Percentiles rank a stretch among this genome's conserved stretches.
Evolutionary conservation across 2,888 invertebrate genomes (phyloP).

Genomic region (Timema cristinae): DNA sequence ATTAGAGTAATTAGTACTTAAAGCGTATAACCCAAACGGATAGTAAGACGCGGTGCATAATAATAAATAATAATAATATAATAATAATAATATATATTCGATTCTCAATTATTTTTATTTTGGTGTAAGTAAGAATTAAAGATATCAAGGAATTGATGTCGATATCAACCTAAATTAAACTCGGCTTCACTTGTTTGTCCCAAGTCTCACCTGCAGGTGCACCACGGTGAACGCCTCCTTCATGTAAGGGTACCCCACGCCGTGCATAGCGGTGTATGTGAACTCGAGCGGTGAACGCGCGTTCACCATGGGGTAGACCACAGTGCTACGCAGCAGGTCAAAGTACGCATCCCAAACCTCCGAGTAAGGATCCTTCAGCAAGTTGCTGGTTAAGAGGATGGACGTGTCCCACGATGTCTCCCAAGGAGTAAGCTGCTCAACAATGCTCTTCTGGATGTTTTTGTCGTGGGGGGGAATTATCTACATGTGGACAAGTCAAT

Average conservation of each 20-base stretch:
- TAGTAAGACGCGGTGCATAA: no score
- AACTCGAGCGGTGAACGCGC: slow-evolving; percentile 57
- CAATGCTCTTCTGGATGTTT: slow-evolving; percentile 74
- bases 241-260: slow-evolving; percentile 83
- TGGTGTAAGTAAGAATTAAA: no score
- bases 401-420: slow-evolving; percentile 73
- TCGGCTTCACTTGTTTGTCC: no score
- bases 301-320: slow-evolving; percentile 56
- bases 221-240: slow-evolving; percentile 59
- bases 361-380: slow-evolving; percentile 65
- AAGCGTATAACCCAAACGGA: no score
- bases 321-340: slow-evolving; percentile 51
- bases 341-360: slow-evolving; percentile 68
- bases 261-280: slow-evolving; percentile 97
- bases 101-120: not conserved
- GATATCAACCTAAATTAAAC: no score
- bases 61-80: not conserved
- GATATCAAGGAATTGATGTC: no score
- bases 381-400: slow-evolving; percentile 50
- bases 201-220: no score
- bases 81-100: not conserved
- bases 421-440: slow-evolving; percentile 71
- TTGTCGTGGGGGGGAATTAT: slow-evolving; percentile 90
- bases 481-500: slow-evolving; percentile 45
- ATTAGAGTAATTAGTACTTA: no score